phyloP scores from a whole-genome alignment of 1,140 invertebrate species.

The Drosophila sproati region DNA sequence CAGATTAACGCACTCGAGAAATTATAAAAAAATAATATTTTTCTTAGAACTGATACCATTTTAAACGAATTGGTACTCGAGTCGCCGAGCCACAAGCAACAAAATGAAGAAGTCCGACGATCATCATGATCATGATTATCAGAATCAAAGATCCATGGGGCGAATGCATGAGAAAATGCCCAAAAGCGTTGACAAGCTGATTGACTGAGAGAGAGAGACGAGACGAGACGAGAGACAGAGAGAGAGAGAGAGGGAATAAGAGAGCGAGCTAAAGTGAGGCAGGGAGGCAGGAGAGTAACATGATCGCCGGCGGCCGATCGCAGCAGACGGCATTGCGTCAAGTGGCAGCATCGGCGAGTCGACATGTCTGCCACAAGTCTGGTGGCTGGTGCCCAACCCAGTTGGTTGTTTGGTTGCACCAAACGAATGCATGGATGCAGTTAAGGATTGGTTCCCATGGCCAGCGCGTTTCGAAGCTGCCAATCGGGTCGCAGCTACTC shows the following conservation, averaged over 20 bases:
- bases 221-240: neutral
- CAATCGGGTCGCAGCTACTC: slow-evolving; percentile 56
- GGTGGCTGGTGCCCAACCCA: slow-evolving; percentile 15
- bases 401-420: slow-evolving; percentile 1
- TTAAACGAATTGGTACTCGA: slow-evolving; percentile 83
- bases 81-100: slow-evolving; percentile 39
- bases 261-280: neutral
- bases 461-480: slow-evolving; percentile 37
- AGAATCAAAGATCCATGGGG: slow-evolving; percentile 10
- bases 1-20: slow-evolving; percentile 83
- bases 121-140: slow-evolving; percentile 20
- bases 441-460: slow-evolving; percentile 27
- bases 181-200: slow-evolving; percentile 5
- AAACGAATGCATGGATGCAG: slow-evolving; percentile 4
- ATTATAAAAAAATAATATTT: slow-evolving; percentile 84
- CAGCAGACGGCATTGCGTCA: slow-evolving; percentile 72
- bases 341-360: slow-evolving; percentile 75
- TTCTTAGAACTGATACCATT: slow-evolving; percentile 84
- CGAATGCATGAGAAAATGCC: slow-evolving; percentile 58
- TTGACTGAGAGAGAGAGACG: neutral
- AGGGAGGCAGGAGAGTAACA: slow-evolving; percentile 35
- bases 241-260: neutral
- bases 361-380: slow-evolving; percentile 74
- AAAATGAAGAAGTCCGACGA: slow-evolving; percentile 73
- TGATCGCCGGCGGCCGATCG: slow-evolving; percentile 52